Evolutionary conservation across 2,113 vertebrate species (phyloP), one percentile per base, ranked within the genome.

Genomic region (Boleophthalmus pectinirostris): DNA sequence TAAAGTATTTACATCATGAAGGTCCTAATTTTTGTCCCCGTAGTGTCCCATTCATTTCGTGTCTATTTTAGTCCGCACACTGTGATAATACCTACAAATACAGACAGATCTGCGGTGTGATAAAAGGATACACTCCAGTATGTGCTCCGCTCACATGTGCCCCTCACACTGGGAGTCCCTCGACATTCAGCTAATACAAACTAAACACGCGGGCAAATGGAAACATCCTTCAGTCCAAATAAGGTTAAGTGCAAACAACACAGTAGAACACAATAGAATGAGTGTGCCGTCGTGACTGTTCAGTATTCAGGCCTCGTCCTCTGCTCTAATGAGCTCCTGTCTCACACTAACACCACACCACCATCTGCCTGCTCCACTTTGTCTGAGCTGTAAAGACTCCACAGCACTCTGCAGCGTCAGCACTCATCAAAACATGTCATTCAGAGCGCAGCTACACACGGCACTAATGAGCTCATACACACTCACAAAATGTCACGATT

Each of bases 121-220:
- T 24, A 54, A 18, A 35, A 46, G 23, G 47, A 53, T 38, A 47
- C 76, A 72, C 81, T 73, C 29, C 43, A 43, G 53, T 70, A 33
- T 75, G 77, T 80, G 70, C 68, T 82, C 68, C 68, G 70, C 77
- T 71, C 81, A 85, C 85, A 89, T 83, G 85, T 89, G 85, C 81
- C 79, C 79, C 86, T 79, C 80, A 87, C 78, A 81, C 70, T 83
- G 80, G 80, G 49, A 74, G 79, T 89, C 90, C 84, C 87, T n/a
- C 25, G 80, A 84, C 77, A 68, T 81, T 74, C 64, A 70, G 87
- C 73, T 78, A 83, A 88, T 87, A 83, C n/a, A 57, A 67, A 54
- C 49, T 51, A 49, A 68, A 63, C 29, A 9, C 84, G 69, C 21
- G 2, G 79, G 84, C 85, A 78, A 46, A 69, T 60, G 67, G 79